Base-by-base conservation (phyloP, 2,113 vertebrate species). In the Otus sunia region DNA sequence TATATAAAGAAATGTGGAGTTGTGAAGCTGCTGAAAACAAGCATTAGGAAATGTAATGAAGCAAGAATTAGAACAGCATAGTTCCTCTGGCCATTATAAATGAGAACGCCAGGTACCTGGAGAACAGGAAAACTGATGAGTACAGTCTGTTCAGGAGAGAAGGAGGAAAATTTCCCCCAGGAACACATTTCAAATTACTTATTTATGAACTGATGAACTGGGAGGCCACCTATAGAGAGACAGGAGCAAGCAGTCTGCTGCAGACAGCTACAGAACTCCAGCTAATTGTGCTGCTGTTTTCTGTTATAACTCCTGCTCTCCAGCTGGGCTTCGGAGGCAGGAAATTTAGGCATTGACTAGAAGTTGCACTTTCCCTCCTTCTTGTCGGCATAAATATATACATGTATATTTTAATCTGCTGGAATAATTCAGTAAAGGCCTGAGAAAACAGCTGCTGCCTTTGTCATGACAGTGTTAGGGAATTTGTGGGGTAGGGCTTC, bases 181-280 rank as follows among this genome's bases (percentile, higher is more conserved):
- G 98, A 98, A 98, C 98, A 98, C 98, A 98, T 98, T 98, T 98
- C 98, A 99, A 98, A 98, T 99, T 98, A 99, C 98, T 98, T 98
- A 99, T 99, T 99, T 98, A 99, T 98, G 98, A 99, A 98, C 98
- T 98, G 98, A 98, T 98, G 98, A 98, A 99, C 98, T 98, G 98
- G 98, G 98, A 98, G 98, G 98, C 98, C 98, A 98, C 98, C 98
- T 98, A 98, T 98, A 82, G 98, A 98, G 98, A 98, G 97, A 97
- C 96, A 96, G 92, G 97, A 96, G 97, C 97, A 97, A 98, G 98
- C 98, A 98, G 97, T 91, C 98, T 98, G 98, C 98, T 91, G 97
- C 98, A 98, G 98, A 98, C 98, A 98, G 98, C 98, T 98, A 98
- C 97, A 98, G 98, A 98, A 97, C 98, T 97, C 97, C 97, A 97